Evolutionary conservation across 2,888 invertebrate species (phyloP).

Genomic region (Anorthoa munda): DNA sequence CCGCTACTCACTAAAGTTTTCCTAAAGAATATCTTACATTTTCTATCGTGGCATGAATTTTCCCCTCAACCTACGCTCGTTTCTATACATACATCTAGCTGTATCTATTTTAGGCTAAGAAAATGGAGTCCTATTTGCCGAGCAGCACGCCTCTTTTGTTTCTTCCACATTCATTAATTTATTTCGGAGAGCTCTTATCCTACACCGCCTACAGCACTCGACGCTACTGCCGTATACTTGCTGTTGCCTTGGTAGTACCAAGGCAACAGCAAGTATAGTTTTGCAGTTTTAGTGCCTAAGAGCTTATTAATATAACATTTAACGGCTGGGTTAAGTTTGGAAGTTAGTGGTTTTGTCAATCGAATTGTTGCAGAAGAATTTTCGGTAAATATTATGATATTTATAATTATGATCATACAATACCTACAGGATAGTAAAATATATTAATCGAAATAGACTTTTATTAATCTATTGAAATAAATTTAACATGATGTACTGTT

Average conservation of each 20-base stretch:
- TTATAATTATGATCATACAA: no score
- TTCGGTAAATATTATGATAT: not conserved
- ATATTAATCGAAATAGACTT: not conserved
- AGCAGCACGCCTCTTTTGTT: conserved; percentile 61
- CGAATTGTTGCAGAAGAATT: not conserved
- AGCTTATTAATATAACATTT: conserved; percentile 39
- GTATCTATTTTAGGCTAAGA: conserved; percentile 53
- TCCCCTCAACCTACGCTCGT: conserved; percentile 13
- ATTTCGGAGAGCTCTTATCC: conserved; percentile 51
- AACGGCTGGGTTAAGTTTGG: not conserved
- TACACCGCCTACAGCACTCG: conserved; percentile 27
- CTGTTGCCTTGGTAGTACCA: conserved; percentile 6
- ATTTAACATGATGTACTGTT: no score
- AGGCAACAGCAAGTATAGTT: no score
- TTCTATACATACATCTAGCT: conserved; percentile 24
- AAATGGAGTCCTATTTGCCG: conserved; percentile 59
- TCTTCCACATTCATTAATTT: conserved; percentile 66
- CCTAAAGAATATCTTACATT: not conserved
- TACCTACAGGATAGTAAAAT: not conserved
- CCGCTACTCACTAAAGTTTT: conserved; percentile 4
- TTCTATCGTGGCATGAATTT: conserved; percentile 3
- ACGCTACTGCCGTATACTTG: conserved; percentile 13
- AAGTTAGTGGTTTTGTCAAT: not conserved
- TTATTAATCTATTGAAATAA: no score
- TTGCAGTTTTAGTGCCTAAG: conserved; percentile 35